These are phyloP conservation scores for Clostera curtula DNA, from an alignment of 2,888 invertebrate species.

Conservation along the genomic window DNA sequence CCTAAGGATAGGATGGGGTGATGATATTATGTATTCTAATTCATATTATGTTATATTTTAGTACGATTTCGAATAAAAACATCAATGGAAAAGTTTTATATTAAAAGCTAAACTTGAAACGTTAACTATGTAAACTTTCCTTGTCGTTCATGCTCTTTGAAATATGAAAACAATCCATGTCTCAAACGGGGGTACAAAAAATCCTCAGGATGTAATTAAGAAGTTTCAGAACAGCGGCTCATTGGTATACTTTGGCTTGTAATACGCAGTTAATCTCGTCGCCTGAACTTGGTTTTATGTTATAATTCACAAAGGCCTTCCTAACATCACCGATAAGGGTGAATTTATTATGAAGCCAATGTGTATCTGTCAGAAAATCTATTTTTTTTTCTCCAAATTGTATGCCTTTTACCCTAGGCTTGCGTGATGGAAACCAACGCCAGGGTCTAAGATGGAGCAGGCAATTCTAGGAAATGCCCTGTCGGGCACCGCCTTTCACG, in stretches of 20 bases:
- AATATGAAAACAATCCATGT: slow-evolving; percentile 43
- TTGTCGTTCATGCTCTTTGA: slow-evolving; percentile 32
- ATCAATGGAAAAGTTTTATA: slow-evolving; percentile 31
- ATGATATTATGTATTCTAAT: too few relatives aligned
- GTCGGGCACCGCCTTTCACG: too few relatives aligned
- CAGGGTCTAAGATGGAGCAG: too few relatives aligned
- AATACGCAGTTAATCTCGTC: slow-evolving; percentile 63
- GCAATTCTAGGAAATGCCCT: too few relatives aligned
- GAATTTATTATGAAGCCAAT: slow-evolving; percentile 57
- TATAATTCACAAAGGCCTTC: slow-evolving; percentile 57
- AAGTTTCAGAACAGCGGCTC: slow-evolving; percentile 57
- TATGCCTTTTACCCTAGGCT: too few relatives aligned
- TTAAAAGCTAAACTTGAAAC: too few relatives aligned
- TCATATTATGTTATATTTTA: too few relatives aligned
- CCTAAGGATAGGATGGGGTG: too few relatives aligned
- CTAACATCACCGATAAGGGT: slow-evolving; percentile 50
- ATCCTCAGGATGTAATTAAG: slow-evolving; percentile 58
- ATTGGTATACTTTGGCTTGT: slow-evolving; percentile 65
- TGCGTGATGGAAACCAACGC: too few relatives aligned
- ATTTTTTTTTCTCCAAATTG: too few relatives aligned
- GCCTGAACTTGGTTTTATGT: slow-evolving; percentile 59
- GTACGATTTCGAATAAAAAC: too few relatives aligned
- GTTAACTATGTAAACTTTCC: slow-evolving; percentile 38
- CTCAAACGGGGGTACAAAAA: slow-evolving; percentile 40
- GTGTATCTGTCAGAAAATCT: slow-evolving; percentile 55